Percentiles rank a stretch among this genome's conserved stretches.
These are phyloP conservation scores for Carettochelys insculpta DNA, from an alignment of 2,113 vertebrate species.

Conservation along the genomic window DNA sequence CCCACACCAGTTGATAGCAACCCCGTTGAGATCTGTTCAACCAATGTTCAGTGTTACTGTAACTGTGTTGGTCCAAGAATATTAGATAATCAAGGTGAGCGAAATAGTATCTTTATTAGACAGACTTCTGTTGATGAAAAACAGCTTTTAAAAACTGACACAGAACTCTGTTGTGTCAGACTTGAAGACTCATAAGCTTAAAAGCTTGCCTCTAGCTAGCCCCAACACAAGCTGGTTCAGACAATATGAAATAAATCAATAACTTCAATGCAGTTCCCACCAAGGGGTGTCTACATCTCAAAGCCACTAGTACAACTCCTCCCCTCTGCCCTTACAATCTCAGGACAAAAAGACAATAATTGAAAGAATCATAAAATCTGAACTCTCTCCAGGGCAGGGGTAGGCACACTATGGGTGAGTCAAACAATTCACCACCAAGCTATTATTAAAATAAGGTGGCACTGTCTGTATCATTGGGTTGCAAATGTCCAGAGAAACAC, in stretches of 20 bases:
- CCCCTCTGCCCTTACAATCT: neutral
- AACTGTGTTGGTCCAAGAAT: neutral
- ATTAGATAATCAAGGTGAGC: neutral
- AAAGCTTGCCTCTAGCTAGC: neutral
- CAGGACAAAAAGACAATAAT: neutral
- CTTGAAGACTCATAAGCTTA: neutral
- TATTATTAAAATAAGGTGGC: neutral
- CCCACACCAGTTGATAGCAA: neutral
- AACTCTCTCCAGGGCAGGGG: neutral
- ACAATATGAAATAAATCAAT: neutral
- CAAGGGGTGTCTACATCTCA: too few species aligned
- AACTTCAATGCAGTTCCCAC: neutral
- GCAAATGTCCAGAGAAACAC: neutral
- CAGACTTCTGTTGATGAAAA: neutral
- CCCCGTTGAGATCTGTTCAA: neutral
- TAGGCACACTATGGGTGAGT: neutral
- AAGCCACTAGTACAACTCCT: neutral
- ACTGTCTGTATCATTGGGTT: too few species aligned
- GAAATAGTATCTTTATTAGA: neutral
- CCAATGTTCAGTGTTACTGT: neutral
- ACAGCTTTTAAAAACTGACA: neutral
- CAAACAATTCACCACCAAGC: neutral
- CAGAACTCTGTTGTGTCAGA: neutral
- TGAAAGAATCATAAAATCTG: neutral
- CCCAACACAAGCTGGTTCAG: neutral